phyloP scores from a whole-genome alignment of 2,888 invertebrate genomes.

The Ichneumoninae sp. region DNA sequence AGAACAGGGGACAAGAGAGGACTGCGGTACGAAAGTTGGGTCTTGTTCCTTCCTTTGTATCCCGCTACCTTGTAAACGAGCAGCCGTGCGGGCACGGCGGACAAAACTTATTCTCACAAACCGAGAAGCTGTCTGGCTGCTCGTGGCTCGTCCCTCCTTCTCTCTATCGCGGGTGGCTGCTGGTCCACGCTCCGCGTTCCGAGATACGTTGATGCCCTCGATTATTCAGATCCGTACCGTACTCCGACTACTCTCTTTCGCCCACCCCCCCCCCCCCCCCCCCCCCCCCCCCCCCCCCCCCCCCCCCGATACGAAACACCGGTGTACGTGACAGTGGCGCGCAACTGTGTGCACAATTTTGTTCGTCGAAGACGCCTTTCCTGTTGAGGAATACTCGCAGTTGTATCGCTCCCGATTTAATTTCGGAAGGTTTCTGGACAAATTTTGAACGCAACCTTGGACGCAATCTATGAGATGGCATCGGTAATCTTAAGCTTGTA shows the following conservation, averaged over 20 bases:
- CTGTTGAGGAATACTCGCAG: background rate
- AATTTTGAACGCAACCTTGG: too few species aligned
- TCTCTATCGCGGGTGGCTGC: background rate
- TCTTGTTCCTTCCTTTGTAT: constrained; percentile 61
- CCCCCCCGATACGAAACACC: background rate
- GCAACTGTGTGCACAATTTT: background rate
- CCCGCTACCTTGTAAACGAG: constrained; percentile 58
- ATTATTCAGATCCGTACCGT: constrained; percentile 64
- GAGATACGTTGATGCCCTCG: constrained; percentile 59
- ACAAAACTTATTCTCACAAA: constrained; percentile 62
- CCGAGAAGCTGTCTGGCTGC: constrained; percentile 34
- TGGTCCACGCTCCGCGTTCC: constrained; percentile 38
- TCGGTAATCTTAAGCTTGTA: too few species aligned
- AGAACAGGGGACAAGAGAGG: constrained; percentile 15
- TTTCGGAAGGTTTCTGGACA: too few species aligned
- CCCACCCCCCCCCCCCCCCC: background rate
- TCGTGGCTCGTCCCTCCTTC: constrained; percentile 27
- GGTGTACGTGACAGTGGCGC: background rate
- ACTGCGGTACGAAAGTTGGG: constrained; percentile 62
- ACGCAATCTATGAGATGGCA: too few species aligned
- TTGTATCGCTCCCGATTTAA: too few species aligned
- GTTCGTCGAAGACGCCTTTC: background rate
- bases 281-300: too few species aligned
- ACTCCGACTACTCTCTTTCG: constrained; percentile 5
- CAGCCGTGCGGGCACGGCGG: constrained; percentile 52